A percentile compares a stretch with the other conserved stretches of the same genome.
phyloP scores from a whole-genome alignment of 1,140 invertebrate genomes.

The Hetaerina americana region DNA sequence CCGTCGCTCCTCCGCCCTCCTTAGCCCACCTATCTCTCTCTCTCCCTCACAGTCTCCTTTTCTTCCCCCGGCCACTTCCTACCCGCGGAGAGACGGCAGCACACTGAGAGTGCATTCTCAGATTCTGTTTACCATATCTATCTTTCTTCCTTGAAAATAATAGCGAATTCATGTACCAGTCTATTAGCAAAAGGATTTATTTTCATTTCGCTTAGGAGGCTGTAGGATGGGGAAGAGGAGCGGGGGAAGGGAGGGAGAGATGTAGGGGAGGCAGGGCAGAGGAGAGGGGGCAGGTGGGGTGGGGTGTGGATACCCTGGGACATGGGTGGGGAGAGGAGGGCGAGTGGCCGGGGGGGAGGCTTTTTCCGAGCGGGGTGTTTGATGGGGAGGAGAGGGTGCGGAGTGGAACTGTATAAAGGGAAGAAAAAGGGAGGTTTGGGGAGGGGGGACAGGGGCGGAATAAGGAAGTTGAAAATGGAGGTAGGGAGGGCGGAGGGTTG shows the following conservation, averaged over 20 bases:
- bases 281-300: background rate
- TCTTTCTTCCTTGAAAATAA: constrained; percentile 32
- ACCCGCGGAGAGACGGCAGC: background rate
- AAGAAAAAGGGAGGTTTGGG: background rate
- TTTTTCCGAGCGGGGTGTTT: too few species aligned
- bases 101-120: constrained; percentile 31
- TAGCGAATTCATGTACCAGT: constrained; percentile 36
- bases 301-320: background rate
- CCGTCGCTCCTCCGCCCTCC: too few species aligned
- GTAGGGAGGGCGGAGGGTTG: too few species aligned
- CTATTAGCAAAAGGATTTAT: constrained; percentile 38
- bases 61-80: too few species aligned
- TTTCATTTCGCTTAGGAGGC: constrained; percentile 26
- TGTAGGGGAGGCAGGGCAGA: background rate
- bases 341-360: background rate
- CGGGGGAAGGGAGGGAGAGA: background rate
- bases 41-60: background rate
- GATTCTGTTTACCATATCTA: constrained; percentile 33
- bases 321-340: background rate
- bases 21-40: too few species aligned
- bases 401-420: too few species aligned
- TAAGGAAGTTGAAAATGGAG: background rate
- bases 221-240: too few species aligned
- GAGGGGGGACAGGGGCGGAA: background rate
- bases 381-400: too few species aligned